Conservation (phyloP, 2,888 invertebrate species). For the Drosophila meridiana region DNA sequence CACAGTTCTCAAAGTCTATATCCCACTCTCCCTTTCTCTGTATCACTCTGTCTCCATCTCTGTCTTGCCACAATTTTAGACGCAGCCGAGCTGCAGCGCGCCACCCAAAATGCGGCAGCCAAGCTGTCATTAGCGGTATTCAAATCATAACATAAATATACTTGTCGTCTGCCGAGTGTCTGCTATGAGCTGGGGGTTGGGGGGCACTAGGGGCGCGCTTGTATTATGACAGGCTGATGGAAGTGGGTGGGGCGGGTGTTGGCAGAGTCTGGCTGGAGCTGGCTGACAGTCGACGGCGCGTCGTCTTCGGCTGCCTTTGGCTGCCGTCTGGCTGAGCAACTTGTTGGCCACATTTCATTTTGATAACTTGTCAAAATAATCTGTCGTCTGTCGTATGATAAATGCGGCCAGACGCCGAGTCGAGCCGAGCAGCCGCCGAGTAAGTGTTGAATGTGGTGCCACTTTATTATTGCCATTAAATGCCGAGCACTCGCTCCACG, state of each 20-base stretch:
- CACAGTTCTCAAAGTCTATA: not conserved
- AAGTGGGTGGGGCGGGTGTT: conserved; percentile 3
- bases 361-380: conserved; percentile 83
- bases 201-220: conserved; percentile 30
- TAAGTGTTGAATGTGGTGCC: conserved; percentile 78
- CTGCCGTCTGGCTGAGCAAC: conserved; percentile 47
- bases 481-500: conserved; percentile 24
- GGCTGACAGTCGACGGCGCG: conserved; percentile 31
- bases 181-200: conserved; percentile 16
- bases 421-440: conserved; percentile 56
- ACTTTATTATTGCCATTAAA: conserved; percentile 76
- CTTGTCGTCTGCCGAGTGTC: conserved; percentile 78
- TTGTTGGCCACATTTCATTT: conserved; percentile 75
- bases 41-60: not conserved
- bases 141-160: conserved; percentile 83
- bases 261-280: not conserved
- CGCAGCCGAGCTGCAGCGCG: conserved; percentile 9
- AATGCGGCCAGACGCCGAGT: conserved; percentile 78
- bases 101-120: conserved; percentile 51
- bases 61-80: conserved; percentile 7
- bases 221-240: conserved; percentile 52
- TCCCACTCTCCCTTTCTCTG: not conserved
- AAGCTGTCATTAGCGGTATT: conserved; percentile 80
- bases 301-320: conserved; percentile 10
- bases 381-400: conserved; percentile 71